These are phyloP conservation scores for Chaitophorus viminalis DNA, from an alignment of 2,888 invertebrate species.

Conservation along the genomic window DNA sequence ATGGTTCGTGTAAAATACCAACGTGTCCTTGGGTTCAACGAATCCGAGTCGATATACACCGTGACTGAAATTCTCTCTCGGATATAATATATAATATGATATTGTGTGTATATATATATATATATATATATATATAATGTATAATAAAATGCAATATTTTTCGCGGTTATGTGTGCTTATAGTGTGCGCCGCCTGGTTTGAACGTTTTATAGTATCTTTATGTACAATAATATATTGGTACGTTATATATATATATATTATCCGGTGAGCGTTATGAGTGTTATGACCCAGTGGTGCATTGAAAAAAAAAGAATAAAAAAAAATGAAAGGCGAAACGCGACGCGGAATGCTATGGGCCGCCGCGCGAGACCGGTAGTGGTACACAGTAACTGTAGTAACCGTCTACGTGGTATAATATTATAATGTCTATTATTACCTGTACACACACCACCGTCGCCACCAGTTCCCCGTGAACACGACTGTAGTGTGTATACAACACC, in stretches of 20 bases:
- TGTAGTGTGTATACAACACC: neutral
- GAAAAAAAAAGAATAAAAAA: constrained; percentile 7
- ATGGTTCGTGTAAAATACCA: constrained; percentile 14
- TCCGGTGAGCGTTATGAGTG: neutral
- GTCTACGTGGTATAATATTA: neutral
- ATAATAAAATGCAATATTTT: neutral
- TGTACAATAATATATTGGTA: too few relatives aligned
- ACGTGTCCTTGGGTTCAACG: constrained; percentile 49
- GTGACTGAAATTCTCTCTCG: constrained; percentile 31
- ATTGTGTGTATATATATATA: neutral
- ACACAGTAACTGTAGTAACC: neutral
- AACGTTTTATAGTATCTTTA: neutral
- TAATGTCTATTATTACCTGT: neutral
- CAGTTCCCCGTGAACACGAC: neutral
- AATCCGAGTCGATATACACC: constrained; percentile 14
- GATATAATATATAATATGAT: neutral
- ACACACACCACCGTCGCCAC: neutral
- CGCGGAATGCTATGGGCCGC: constrained; percentile 6
- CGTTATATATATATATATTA: neutral
- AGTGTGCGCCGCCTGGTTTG: neutral
- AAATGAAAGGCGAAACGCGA: constrained; percentile 44
- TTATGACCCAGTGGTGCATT: constrained; percentile 27
- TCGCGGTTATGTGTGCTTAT: neutral
- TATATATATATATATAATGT: neutral
- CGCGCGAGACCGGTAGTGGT: neutral